Percentiles rank a stretch among this genome's conserved stretches.
phyloP scores from a whole-genome alignment of 2,888 invertebrate genomes.

The Agrotis exclamationis region DNA sequence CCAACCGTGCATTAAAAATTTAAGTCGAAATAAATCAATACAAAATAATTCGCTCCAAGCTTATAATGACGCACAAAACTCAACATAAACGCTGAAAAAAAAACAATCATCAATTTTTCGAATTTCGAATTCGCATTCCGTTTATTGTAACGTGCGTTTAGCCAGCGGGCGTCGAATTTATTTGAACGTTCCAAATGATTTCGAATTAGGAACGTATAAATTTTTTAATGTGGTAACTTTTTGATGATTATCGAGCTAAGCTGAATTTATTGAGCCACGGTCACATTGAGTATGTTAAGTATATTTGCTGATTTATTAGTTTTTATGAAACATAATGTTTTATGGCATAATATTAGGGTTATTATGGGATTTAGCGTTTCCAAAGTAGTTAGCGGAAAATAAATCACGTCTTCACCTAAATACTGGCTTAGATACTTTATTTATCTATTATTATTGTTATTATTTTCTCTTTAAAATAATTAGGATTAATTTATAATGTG shows the following conservation, averaged over 20 bases:
- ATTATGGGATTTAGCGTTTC: neutral
- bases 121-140: conserved; percentile 74
- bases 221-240: conserved; percentile 71
- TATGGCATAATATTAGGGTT: conserved; percentile 14
- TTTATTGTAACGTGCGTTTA: conserved; percentile 73
- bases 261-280: conserved; percentile 56
- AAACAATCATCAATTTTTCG: conserved; percentile 59
- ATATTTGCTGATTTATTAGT: conserved; percentile 41
- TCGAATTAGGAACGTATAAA: conserved; percentile 81
- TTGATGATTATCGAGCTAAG: conserved; percentile 62
- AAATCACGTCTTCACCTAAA: too few relatives aligned
- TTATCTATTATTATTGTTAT: too few relatives aligned
- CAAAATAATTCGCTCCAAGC: conserved; percentile 21
- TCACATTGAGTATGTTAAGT: conserved; percentile 48
- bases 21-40: neutral
- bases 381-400: neutral
- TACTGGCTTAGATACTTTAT: too few relatives aligned
- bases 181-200: conserved; percentile 77
- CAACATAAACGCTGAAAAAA: conserved; percentile 38
- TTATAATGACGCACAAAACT: conserved; percentile 41
- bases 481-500: too few relatives aligned
- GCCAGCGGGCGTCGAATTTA: conserved; percentile 72
- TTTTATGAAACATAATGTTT: conserved; percentile 1
- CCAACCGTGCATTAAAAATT: neutral
- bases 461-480: too few relatives aligned